phyloP scores from a whole-genome alignment of 2,888 invertebrate species.

The Melanostoma scalare region DNA sequence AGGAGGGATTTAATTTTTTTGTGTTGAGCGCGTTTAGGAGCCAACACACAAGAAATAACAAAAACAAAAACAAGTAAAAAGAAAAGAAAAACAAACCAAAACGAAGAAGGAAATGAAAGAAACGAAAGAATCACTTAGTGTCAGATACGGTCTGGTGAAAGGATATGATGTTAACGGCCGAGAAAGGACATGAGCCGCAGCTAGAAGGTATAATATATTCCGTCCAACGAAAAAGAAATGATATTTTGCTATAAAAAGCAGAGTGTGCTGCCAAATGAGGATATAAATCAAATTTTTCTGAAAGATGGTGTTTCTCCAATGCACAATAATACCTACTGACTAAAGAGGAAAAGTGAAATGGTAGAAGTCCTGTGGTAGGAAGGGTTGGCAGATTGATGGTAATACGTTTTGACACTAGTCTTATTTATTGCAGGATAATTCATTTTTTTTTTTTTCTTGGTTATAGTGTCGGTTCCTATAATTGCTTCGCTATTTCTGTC shows the following conservation, averaged over 20 bases:
- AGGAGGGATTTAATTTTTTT: conserved; percentile 1
- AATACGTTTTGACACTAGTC: conserved; percentile 43
- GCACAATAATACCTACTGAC: background rate
- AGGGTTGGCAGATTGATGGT: conserved; percentile 30
- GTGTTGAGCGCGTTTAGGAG: conserved; percentile 9
- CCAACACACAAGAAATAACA: conserved; percentile 13
- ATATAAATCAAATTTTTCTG: conserved; percentile 57
- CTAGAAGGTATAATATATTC: conserved; percentile 33
- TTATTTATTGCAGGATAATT: conserved; percentile 38
- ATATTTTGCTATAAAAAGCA: conserved; percentile 53
- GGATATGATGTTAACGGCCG: conserved; percentile 54
- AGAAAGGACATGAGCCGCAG: conserved; percentile 43
- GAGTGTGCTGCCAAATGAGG: conserved; percentile 49
- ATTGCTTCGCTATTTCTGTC: background rate
- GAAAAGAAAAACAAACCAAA: background rate
- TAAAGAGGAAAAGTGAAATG: background rate
- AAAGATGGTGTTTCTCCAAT: conserved; percentile 15
- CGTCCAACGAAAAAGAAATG: conserved; percentile 39
- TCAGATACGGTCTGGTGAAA: conserved; percentile 56
- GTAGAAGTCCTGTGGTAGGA: conserved; percentile 7
- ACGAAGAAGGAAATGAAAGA: background rate
- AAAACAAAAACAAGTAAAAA: background rate
- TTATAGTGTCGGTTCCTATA: no score
- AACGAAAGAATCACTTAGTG: conserved; percentile 60
- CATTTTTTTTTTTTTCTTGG: background rate